Evolutionary conservation across 2,797 vertebrate species (phyloP).

Genomic region (Catamblyrhynchus diadema): DNA sequence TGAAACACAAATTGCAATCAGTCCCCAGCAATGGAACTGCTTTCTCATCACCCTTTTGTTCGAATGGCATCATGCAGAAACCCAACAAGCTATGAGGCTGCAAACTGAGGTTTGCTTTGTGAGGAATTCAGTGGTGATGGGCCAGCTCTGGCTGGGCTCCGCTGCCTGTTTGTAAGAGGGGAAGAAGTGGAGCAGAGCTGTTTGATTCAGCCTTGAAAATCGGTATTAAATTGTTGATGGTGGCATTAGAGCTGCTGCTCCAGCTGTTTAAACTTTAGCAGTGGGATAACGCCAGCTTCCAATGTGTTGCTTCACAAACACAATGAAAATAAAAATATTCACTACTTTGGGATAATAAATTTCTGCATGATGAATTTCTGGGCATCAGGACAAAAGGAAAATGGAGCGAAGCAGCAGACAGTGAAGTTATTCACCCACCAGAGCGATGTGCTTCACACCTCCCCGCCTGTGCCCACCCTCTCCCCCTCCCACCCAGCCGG

Average conservation of each 20-base stretch:
- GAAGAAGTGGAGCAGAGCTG: background rate
- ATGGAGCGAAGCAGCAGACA: slow-evolving; percentile 28
- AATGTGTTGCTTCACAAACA: background rate
- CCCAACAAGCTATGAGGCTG: background rate
- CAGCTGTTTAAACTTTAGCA: background rate
- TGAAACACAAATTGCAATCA: background rate
- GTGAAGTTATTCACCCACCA: background rate
- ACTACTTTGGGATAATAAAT: background rate
- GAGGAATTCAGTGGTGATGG: background rate
- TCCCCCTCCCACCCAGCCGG: background rate
- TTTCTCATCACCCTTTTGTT: slow-evolving; percentile 62
- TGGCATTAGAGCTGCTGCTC: background rate
- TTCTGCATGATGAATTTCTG: background rate
- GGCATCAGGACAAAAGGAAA: slow-evolving; percentile 38
- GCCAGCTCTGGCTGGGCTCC: background rate
- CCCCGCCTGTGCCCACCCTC: background rate
- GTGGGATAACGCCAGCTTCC: background rate
- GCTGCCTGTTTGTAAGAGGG: background rate
- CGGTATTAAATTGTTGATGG: background rate
- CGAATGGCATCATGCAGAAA: slow-evolving; percentile 9
- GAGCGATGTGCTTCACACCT: background rate
- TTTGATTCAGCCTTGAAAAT: background rate
- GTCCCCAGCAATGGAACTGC: slow-evolving; percentile 9
- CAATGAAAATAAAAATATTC: background rate
- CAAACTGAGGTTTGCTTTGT: slow-evolving; percentile 3